Percentiles rank a stretch among this genome's conserved stretches.
phyloP scores from a whole-genome alignment of 2,888 invertebrate genomes.

The Toxonevra muliebris region DNA sequence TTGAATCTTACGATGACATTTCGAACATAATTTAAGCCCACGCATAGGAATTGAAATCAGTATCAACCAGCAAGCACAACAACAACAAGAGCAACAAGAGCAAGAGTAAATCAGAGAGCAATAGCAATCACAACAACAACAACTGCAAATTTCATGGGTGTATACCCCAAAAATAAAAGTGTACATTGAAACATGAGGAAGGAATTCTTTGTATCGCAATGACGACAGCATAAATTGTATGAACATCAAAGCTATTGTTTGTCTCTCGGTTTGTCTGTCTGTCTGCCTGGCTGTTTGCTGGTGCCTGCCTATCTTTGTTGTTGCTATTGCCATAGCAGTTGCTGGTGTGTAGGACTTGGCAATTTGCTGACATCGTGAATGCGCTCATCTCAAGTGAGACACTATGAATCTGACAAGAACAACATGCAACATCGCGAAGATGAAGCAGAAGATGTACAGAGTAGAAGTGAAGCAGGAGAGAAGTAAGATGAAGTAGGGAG shows the following conservation, averaged over 20 bases:
- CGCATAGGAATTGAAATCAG: conserved; percentile 47
- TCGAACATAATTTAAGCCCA: conserved; percentile 65
- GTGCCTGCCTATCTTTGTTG: conserved; percentile 2
- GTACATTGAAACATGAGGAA: background rate
- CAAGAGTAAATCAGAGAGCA: conserved; percentile 6
- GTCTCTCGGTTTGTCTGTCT: conserved; percentile 11
- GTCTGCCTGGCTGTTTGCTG: background rate
- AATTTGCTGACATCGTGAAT: conserved; percentile 30
- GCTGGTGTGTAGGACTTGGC: conserved; percentile 32
- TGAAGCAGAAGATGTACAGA: background rate
- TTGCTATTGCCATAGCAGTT: conserved; percentile 15
- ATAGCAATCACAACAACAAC: background rate
- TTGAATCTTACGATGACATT: conserved; percentile 66
- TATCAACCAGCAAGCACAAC: conserved; percentile 17
- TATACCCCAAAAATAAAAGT: conserved; percentile 3
- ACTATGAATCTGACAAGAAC: conserved; percentile 23
- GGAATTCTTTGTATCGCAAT: conserved; percentile 2
- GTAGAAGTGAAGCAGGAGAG: conserved; percentile 13
- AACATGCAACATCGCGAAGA: conserved; percentile 16
- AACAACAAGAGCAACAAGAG: conserved; percentile 12
- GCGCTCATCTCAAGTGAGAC: conserved; percentile 22
- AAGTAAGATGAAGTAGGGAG: too few species aligned
- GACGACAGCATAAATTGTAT: conserved; percentile 28
- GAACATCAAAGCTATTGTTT: conserved; percentile 17
- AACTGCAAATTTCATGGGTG: background rate